Base-by-base conservation (phyloP, 2,113 vertebrate species). In the Etheostoma cragini region DNA sequence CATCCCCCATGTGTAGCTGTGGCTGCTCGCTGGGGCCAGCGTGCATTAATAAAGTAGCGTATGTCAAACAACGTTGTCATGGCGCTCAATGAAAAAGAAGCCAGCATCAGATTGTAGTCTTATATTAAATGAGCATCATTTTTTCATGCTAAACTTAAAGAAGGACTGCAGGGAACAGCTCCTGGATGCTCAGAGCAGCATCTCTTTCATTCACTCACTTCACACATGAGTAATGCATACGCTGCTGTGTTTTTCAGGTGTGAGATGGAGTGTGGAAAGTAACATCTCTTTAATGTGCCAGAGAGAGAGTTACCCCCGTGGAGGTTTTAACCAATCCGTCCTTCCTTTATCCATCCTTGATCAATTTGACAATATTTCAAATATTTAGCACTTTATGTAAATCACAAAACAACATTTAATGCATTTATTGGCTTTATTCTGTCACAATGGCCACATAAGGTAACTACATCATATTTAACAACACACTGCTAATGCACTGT, bases 161-260 rank as follows among this genome's bases (percentile, higher is more conserved):
- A 78, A 53, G 49, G 74, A 77, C 76, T 79, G 81, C 84, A 30
- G 81, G 84, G 79, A 83, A 70, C 5, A 5, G 67, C 76, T 81
- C 58, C 49, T 52, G 24, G 45, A 60, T 66, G 72, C 62, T 71
- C 82, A 81, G 57, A 84, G 80, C 76, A 67, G 53, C 69, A 56
- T 76, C 67, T 72, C 74, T 80, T 83, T 88, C 76, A 84, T 83
- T 85, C 80, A 82, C 24, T 62, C 50, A 52, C 77, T 35, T 71
- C 50, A 1, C 0, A 5, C 26, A 62, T 93, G 76, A 91, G 91
- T 93, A 89, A 94, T 83, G 78, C 80, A 89, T 85, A 53, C 82
- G 66, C 56, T 47, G 35, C 80, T 76, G 79, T 35, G 76, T 75
- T 74, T 82, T 85, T 88, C 88, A 90, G 89, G 89, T 91, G 91